phyloP scores from a whole-genome alignment of 92 coral and sea anemone species.

The Epizoanthus stellaris region DNA sequence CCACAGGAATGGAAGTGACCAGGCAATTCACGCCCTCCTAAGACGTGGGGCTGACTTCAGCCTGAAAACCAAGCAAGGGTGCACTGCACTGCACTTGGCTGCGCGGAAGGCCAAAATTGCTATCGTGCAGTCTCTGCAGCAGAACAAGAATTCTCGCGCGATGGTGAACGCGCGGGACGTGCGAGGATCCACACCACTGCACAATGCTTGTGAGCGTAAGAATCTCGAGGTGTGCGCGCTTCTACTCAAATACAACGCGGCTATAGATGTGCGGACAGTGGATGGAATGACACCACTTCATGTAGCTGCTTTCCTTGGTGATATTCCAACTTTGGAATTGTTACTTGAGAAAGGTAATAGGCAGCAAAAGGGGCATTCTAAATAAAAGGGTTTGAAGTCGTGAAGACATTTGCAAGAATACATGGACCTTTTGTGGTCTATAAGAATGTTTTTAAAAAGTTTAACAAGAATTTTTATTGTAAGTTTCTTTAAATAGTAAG shows the following conservation, averaged over 20 bases:
- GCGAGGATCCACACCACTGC: constrained; percentile 23
- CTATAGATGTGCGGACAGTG: not conserved
- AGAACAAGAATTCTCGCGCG: not conserved
- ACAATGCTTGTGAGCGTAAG: constrained; percentile 9
- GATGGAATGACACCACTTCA: constrained; percentile 11
- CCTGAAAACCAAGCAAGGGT: not conserved
- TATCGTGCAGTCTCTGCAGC: constrained; percentile 10
- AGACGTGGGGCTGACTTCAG: constrained; percentile 9
- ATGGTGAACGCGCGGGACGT: constrained; percentile 5
- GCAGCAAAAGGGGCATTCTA: too few relatives aligned
- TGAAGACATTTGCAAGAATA: too few relatives aligned
- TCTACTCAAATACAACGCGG: constrained; percentile 15
- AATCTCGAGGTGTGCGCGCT: constrained; percentile 1
- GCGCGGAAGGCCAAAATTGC: not conserved
- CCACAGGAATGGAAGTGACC: constrained; percentile 21
- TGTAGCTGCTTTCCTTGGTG: constrained; percentile 5
- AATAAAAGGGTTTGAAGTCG: too few relatives aligned
- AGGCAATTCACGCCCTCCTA: not conserved
- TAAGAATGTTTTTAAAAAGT: too few relatives aligned
- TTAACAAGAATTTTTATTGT: too few relatives aligned
- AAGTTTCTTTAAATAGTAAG: too few relatives aligned
- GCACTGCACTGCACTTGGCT: constrained; percentile 11
- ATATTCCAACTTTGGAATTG: not conserved
- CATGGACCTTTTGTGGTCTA: too few relatives aligned
- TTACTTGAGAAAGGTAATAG: constrained; percentile 13